Evolutionary conservation across 2,113 vertebrate genomes (phyloP).

Genomic region (Bucco capensis): DNA sequence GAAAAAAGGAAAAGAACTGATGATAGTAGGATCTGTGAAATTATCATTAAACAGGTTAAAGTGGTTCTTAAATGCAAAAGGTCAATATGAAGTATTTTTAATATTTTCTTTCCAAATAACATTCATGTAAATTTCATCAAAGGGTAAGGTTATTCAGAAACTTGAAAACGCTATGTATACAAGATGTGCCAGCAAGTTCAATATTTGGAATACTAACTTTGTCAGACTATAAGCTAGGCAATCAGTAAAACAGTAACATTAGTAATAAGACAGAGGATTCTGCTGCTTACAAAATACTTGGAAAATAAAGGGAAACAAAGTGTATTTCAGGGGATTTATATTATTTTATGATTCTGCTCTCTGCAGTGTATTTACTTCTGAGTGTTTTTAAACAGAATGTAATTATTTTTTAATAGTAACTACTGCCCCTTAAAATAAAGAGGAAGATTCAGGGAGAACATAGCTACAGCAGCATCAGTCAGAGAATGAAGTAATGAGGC

Average conservation of each 20-base stretch:
- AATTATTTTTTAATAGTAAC: background rate
- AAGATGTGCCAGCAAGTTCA: background rate
- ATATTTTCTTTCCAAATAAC: background rate
- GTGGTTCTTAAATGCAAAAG: background rate
- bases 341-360: background rate
- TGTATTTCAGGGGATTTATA: background rate
- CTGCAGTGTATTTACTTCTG: background rate
- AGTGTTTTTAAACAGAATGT: background rate
- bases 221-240: background rate
- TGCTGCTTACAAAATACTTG: background rate
- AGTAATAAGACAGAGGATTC: background rate
- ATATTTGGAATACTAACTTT: background rate
- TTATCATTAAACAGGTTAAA: background rate
- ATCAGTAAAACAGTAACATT: background rate
- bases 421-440: background rate
- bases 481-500: background rate
- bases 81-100: background rate
- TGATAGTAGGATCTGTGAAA: background rate
- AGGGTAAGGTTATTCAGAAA: background rate
- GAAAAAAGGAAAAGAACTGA: background rate
- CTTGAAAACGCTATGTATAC: background rate
- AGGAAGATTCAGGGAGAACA: background rate
- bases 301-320: background rate
- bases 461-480: background rate
- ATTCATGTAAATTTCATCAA: background rate